Conservation (phyloP, 2,797 vertebrate species). For the Fratercula arctica region DNA sequence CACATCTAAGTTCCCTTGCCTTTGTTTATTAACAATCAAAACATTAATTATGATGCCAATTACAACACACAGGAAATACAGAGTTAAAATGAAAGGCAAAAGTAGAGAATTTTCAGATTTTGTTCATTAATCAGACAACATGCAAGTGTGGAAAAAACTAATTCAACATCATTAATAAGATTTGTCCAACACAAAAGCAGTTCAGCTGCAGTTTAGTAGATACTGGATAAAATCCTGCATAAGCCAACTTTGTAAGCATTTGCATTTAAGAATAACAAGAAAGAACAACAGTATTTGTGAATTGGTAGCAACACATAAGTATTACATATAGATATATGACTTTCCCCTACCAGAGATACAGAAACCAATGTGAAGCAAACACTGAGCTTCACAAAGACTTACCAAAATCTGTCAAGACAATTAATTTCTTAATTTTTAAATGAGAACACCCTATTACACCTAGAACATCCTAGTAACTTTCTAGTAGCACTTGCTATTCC, state of each 20-base stretch:
- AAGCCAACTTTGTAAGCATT: not conserved
- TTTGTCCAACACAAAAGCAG: not conserved
- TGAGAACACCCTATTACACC: not conserved
- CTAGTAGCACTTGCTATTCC: not conserved
- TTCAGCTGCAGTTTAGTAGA: not conserved
- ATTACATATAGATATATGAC: not conserved
- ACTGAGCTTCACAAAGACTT: not conserved
- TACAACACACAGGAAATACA: not conserved
- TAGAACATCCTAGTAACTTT: not conserved
- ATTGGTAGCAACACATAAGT: not conserved
- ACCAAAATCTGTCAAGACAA: not conserved
- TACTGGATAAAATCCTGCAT: not conserved
- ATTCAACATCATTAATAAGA: not conserved
- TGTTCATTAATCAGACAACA: not conserved
- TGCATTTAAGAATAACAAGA: not conserved
- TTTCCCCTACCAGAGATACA: not conserved
- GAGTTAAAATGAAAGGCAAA: not conserved
- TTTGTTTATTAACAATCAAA: not conserved
- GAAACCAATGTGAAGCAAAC: not conserved
- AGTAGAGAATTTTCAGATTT: not conserved
- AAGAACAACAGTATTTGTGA: not conserved
- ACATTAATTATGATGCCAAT: not conserved
- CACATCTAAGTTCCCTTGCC: rapidly evolving
- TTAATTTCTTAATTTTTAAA: not conserved
- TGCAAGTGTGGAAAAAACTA: not conserved